These are phyloP conservation scores for Zygaena filipendulae DNA, from an alignment of 2,888 invertebrate species.

Conservation along the genomic window DNA sequence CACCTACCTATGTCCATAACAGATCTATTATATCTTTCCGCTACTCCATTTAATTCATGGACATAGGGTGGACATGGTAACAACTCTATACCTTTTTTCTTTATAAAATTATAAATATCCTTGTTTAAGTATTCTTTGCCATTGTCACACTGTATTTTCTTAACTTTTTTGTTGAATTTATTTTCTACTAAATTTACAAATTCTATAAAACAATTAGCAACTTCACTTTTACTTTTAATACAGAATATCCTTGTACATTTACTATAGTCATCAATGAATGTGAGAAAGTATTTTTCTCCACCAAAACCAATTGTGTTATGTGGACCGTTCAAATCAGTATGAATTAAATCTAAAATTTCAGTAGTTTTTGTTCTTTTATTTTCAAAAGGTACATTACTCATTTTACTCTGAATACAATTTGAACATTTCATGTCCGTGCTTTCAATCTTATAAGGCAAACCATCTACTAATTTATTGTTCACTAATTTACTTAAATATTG, in stretches of 20 bases:
- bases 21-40: conserved; percentile 21
- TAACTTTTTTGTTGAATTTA: conserved; percentile 16
- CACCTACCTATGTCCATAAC: conserved; percentile 20
- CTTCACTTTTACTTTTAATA: conserved; percentile 18
- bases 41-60: conserved; percentile 22
- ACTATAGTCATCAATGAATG: conserved; percentile 22
- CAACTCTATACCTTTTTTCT: conserved; percentile 19
- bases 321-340: conserved; percentile 22
- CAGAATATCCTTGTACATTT: conserved; percentile 17
- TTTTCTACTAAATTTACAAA: conserved; percentile 18
- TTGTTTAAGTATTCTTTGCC: conserved; percentile 19
- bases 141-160: conserved; percentile 21
- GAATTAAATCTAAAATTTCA: too few relatives aligned
- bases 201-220: conserved; percentile 15
- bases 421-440: conserved; percentile 18
- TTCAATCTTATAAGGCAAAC: conserved; percentile 19
- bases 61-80: conserved; percentile 21
- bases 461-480: conserved; percentile 18
- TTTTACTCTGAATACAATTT: conserved; percentile 20
- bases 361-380: conserved; percentile 22
- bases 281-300: conserved; percentile 22
- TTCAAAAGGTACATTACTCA: conserved; percentile 19
- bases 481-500: conserved; percentile 10
- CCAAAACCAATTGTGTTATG: conserved; percentile 18
- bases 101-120: conserved; percentile 18